phyloP scores from a whole-genome alignment of 1,140 invertebrate genomes.

The Bombus confusus region DNA sequence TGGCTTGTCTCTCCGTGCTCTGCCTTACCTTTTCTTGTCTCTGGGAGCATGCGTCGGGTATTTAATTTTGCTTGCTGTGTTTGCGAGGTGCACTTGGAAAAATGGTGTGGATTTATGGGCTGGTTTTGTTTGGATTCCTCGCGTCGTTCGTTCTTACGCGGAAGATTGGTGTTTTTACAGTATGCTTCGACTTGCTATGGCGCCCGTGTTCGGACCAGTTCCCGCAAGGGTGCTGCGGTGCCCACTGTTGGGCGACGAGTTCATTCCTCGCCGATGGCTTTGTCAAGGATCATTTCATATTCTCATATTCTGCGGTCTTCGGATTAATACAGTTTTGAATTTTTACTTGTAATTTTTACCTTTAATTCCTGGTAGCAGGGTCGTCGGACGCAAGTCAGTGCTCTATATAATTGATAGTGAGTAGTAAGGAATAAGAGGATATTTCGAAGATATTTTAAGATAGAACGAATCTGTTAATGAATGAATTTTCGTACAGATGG shows the following conservation, averaged over 20 bases:
- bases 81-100: not conserved
- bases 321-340: not conserved
- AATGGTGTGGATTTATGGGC: not conserved
- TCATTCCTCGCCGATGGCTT: not conserved
- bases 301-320: not conserved
- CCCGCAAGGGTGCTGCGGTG: not conserved
- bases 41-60: not conserved
- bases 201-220: not conserved
- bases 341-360: no score
- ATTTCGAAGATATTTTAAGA: no score
- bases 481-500: no score
- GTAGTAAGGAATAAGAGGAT: no score
- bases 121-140: conserved; percentile 7
- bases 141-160: not conserved
- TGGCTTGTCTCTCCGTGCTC: not conserved
- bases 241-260: not conserved
- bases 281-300: not conserved
- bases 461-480: no score
- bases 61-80: conserved; percentile 47
- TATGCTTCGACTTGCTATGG: not conserved
- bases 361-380: no score
- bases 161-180: not conserved
- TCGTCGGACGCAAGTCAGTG: no score
- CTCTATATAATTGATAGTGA: not conserved
- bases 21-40: not conserved